A percentile compares a stretch with the other conserved stretches of the same genome.
phyloP scores from a whole-genome alignment of 1,140 invertebrate species.

The Musca domestica region DNA sequence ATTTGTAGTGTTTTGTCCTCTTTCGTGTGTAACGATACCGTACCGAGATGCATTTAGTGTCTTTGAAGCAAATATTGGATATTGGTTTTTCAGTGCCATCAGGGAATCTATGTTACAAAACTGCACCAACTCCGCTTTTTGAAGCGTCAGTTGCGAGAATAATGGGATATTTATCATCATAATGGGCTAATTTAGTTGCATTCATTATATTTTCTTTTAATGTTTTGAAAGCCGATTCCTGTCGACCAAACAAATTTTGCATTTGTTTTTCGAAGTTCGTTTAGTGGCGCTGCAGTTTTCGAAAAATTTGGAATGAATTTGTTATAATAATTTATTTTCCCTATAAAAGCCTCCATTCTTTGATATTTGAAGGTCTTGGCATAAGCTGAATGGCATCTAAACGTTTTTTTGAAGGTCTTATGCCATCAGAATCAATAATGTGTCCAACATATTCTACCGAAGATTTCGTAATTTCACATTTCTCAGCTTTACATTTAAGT shows the following conservation, averaged over 20 bases:
- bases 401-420: too few species aligned
- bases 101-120: constrained; percentile 54
- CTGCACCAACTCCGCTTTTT: constrained; percentile 52
- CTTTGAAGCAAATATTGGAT: constrained; percentile 31
- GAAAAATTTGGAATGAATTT: constrained; percentile 7
- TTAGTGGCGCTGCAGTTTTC: neutral
- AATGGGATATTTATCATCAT: neutral
- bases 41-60: constrained; percentile 34
- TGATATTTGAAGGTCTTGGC: neutral
- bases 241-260: neutral
- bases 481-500: neutral
- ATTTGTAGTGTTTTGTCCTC: neutral
- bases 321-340: constrained; percentile 10
- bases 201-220: too few species aligned
- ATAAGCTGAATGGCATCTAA: too few species aligned
- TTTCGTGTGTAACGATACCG: neutral
- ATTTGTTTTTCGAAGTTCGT: neutral
- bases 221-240: too few species aligned
- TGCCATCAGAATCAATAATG: too few species aligned
- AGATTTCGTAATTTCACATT: neutral
- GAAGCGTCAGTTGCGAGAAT: constrained; percentile 1
- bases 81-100: constrained; percentile 47
- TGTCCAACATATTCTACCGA: too few species aligned
- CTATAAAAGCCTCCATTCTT: constrained; percentile 8
- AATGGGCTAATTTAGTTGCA: too few species aligned